phyloP scores from a whole-genome alignment of 2,113 vertebrate species.

The Microtus richardsoni region DNA sequence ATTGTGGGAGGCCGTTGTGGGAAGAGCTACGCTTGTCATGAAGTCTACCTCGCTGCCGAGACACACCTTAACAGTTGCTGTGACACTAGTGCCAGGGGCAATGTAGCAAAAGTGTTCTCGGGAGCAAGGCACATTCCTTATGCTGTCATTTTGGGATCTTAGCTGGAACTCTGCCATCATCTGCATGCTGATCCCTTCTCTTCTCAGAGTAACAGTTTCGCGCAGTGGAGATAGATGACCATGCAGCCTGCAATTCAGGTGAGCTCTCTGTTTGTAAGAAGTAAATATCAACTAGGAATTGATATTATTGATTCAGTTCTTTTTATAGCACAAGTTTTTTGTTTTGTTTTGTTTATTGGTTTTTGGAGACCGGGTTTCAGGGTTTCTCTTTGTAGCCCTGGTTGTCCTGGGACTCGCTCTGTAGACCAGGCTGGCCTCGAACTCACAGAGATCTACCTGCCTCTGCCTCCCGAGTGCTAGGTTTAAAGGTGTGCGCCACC shows the following conservation, averaged over 20 bases:
- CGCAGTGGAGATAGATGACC: constrained; percentile 73
- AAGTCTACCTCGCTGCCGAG: constrained; percentile 16
- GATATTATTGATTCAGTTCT: constrained; percentile 36
- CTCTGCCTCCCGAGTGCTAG: too few relatives aligned
- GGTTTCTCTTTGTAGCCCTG: too few relatives aligned
- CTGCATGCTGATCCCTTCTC: constrained; percentile 65
- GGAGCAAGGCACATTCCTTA: background rate
- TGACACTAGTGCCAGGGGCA: constrained; percentile 10
- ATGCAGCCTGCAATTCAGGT: constrained; percentile 89
- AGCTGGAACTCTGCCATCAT: background rate
- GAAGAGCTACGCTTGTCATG: background rate
- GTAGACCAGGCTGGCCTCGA: too few relatives aligned
- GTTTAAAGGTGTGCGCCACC: too few relatives aligned
- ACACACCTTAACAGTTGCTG: constrained; percentile 15
- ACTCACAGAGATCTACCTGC: too few relatives aligned
- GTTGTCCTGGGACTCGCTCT: too few relatives aligned
- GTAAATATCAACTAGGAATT: background rate
- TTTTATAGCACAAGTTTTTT: constrained; percentile 40
- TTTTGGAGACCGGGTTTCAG: too few relatives aligned
- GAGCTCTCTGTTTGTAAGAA: constrained; percentile 62
- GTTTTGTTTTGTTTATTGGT: too few relatives aligned
- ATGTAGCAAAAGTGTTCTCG: background rate
- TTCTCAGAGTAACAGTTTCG: constrained; percentile 74
- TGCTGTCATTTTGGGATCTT: background rate
- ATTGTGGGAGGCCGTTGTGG: background rate